Evolutionary conservation across 2,888 invertebrate species (phyloP), one percentile per base, ranked within the genome.

Genomic region (Drosophila flavopinicola): DNA sequence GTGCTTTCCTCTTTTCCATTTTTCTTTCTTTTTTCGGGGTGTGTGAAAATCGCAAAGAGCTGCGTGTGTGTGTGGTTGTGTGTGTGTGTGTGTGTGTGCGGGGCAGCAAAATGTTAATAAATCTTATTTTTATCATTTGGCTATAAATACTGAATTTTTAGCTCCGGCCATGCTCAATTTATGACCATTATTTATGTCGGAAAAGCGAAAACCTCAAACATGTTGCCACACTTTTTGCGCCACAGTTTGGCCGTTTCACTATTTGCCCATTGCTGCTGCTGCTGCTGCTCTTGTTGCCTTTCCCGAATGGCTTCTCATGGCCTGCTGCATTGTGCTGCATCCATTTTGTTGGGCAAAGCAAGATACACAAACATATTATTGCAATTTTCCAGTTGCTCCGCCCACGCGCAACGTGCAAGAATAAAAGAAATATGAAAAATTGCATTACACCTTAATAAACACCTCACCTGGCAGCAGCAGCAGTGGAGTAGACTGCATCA

Each of bases 61-160:
- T 71, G 61, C 51, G 73, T 59, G 57, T 49, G 51, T 45, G 51
- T 58, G 37, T 60, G 48, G 66, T 61, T 65, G 47, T 64, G 60
- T 53, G 56, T 54, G 71, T 51, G 54, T 61, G 66, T 61, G 53
- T 53, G 52, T 33, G 63, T 44, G 58, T 54, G 68, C 66, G 82
- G 75, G 79, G 75, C 79, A 78, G 78, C 84, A 76, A 85, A 89
- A 90, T 89, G 91, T 91, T 90, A 91, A 90, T 90, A 90, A 90
- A 90, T 90, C 91, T 91, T 90, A 90, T 90, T 90, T 90, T 90
- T 90, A 90, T 91, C 90, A 91, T 90, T 90, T 75, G 90, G 90
- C 91, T 90, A 90, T 90, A 90, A 90, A 90, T 90, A 90, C 90
- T 90, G 91, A 90, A 90, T 90, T 90, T 90, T 90, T 90, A 90